Evolutionary conservation across 2,888 invertebrate genomes (phyloP), one percentile per base, ranked within the genome.

Genomic region (Alloplasta piceator): DNA sequence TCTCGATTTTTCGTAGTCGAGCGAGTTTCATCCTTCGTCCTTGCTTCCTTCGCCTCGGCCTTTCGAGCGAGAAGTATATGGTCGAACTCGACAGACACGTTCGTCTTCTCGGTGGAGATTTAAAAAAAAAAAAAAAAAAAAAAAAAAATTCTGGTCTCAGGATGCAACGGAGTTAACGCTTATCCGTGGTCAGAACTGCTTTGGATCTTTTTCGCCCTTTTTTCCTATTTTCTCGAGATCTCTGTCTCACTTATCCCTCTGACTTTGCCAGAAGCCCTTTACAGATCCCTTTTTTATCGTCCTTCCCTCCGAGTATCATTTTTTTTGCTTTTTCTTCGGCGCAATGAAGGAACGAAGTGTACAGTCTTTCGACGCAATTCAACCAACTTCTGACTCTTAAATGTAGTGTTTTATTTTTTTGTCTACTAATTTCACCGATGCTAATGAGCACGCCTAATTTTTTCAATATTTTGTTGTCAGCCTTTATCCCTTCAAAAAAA

Each of bases 1-100:
- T 75, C 50, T 52, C 50, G 50, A 50, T 56, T 66, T 60, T 67
- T 14, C 67, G 16, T 26, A 66, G 58, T 67, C 66, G 14, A 58
- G 26, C 55, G 26, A 9, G 60, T 48, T 74, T 60, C 60, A 75
- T 75, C 74, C 60, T 75, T 75, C 75, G 74, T 74, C 74, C 74
- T 74, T 74, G 74, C 74, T 67, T 75, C 67, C 66, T 58, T 75
- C 58, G 26, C 50, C 41, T 41, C 50, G 60, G 50, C 48, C 12
- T 52, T 50, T 67, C 56, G 52, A 41, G 41, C 58, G 39, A 39
- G 52, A 43, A 56, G 26, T 7, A 26, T 68, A 43, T 43, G 52
- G n/a, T 38, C 66, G 55, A 56, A 43, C 63, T 10, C 64, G 26
- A 46, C 26, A 43, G 9, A 36, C 52, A 52, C 67, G 52, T 67